These are phyloP conservation scores for Mus musculus DNA, from an alignment of 2,113 vertebrate genomes.

Conservation along the genomic window DNA sequence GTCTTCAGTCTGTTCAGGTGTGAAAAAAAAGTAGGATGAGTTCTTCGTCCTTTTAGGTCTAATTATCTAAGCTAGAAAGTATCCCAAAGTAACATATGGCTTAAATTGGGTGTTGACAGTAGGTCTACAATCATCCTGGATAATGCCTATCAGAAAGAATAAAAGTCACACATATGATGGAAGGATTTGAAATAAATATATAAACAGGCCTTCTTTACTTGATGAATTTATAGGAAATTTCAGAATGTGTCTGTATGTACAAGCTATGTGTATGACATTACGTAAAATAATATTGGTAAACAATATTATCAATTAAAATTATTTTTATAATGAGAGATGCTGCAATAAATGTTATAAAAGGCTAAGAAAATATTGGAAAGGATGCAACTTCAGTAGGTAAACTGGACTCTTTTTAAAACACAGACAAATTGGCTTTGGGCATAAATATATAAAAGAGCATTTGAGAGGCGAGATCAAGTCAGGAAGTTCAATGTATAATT, in stretches of 20 bases:
- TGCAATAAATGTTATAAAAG: neutral
- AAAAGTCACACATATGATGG: neutral
- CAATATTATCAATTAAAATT: neutral
- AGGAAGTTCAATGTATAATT: neutral
- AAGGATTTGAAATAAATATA: neutral
- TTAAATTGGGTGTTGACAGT: neutral
- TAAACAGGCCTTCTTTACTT: neutral
- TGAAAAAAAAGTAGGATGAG: neutral
- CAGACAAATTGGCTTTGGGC: neutral
- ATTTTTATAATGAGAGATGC: neutral
- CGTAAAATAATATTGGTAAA: neutral
- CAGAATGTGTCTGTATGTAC: neutral
- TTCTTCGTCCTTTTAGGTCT: conserved; percentile 20
- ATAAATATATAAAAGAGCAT: neutral
- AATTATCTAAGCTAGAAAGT: neutral
- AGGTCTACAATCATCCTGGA: neutral
- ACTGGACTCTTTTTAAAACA: neutral
- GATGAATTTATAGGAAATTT: neutral
- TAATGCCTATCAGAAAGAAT: neutral
- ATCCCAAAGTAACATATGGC: conserved; percentile 1
- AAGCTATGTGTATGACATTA: neutral
- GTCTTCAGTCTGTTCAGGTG: neutral
- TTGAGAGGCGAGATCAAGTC: neutral
- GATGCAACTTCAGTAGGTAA: neutral
- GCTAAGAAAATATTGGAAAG: neutral